phyloP scores from a whole-genome alignment of 2,797 vertebrate genomes.

The Halcyon badia region DNA sequence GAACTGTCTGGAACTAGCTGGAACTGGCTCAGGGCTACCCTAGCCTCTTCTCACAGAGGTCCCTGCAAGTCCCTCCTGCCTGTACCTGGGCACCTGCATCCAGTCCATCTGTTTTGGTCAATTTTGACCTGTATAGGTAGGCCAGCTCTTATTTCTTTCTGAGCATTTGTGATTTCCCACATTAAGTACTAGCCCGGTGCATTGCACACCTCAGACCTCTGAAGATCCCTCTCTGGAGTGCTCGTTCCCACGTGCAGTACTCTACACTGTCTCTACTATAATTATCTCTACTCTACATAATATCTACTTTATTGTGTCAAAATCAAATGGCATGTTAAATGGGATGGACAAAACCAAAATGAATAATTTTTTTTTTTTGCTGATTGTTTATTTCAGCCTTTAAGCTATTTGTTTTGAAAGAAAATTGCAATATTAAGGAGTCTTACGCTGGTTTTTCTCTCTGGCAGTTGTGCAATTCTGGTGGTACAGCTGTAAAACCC shows the following conservation, averaged over 20 bases:
- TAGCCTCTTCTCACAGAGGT: neutral
- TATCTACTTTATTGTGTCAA: neutral
- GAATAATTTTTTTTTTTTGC: neutral
- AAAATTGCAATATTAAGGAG: neutral
- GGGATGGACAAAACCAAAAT: neutral
- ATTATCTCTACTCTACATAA: neutral
- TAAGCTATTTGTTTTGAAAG: neutral
- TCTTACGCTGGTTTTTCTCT: neutral
- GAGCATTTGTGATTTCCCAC: neutral
- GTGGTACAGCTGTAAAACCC: neutral
- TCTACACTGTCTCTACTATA: neutral
- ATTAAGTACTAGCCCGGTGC: neutral
- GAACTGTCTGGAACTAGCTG: neutral
- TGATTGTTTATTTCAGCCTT: neutral
- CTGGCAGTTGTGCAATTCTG: neutral
- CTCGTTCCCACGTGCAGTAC: accelerated
- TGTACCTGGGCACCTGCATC: neutral
- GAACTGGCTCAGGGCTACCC: accelerated
- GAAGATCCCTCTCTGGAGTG: neutral
- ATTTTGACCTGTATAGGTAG: neutral
- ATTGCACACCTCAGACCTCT: neutral
- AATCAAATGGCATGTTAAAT: neutral
- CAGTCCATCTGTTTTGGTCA: neutral
- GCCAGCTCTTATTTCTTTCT: neutral
- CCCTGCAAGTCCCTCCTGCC: neutral